Evolutionary conservation across 2,888 invertebrate genomes (phyloP), one percentile per base, ranked within the genome.

Genomic region (Plemyria rubiginata): DNA sequence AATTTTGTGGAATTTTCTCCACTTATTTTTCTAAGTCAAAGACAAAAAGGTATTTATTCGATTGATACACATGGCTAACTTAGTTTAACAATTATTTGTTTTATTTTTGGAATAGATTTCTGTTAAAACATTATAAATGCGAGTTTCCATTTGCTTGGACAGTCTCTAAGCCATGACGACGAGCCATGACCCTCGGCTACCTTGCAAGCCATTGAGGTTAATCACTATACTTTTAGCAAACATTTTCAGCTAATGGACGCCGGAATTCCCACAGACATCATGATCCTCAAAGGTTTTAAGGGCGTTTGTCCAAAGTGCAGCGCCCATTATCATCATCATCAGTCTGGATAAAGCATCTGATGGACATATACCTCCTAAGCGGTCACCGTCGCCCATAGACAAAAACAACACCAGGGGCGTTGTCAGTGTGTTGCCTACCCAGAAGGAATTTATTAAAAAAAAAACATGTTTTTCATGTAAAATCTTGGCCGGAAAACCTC

Each of bases 251-350:
- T 50, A 43, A 57, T 43, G 57, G 49, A 48, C 32, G 16, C 16
- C 32, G 32, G 32, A 36, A 36, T 36, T 57, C 32, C 15, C 29
- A 9, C 40, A 49, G 41, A 57, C 56, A 50, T 15, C 11, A 40
- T 36, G 50, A 46, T 22, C 54, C 55, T 61, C 55, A 58, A 54
- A 62, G 51, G 53, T 51, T 62, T 52, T 66, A 68, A 62, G 61
- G 62, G 16, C 16, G 43, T 45, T 45, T 45, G 45, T 45, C 45
- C 45, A 45, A 1, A 22, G 22, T 3, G 22, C 22, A 22, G 22
- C 1, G 22, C 2, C 22, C 22, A n/a, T n/a, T n/a, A 43, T n/a
- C 43, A 15, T 43, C 43, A 43, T 15, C 8, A 15, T 43, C 43
- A 43, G 6, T 15, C 22, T 22, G 22, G 1, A 22, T 1, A 22